Conservation (phyloP, 2,888 invertebrate species). For the Mythimna pallens region DNA sequence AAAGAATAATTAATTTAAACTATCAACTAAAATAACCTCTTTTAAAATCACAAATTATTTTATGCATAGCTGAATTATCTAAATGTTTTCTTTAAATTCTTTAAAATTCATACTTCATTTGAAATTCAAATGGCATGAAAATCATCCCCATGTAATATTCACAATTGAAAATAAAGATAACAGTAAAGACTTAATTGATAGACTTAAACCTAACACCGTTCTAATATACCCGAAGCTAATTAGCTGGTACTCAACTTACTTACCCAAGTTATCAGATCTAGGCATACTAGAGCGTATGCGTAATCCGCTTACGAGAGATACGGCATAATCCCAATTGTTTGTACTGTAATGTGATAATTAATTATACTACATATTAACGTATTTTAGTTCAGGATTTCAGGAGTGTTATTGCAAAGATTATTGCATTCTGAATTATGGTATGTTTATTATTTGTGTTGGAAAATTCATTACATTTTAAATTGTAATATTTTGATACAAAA, state of each 20-base stretch:
- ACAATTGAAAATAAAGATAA: neutral
- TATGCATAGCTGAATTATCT: too few species aligned
- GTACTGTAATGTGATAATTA: constrained; percentile 18
- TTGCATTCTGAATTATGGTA: neutral
- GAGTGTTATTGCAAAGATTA: neutral
- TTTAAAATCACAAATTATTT: too few species aligned
- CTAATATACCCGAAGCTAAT: constrained; percentile 17
- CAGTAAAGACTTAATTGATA: neutral
- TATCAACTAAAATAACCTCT: too few species aligned
- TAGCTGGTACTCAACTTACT: constrained; percentile 14
- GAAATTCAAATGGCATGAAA: neutral
- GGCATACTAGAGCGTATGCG: constrained; percentile 15
- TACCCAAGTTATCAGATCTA: constrained; percentile 23
- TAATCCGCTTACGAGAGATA: constrained; percentile 48
- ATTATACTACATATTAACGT: constrained; percentile 10
- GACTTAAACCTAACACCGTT: neutral
- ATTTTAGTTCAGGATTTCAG: constrained; percentile 1
- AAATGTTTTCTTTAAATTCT: too few species aligned
- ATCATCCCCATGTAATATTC: neutral
- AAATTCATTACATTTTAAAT: neutral
- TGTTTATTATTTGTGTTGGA: neutral
- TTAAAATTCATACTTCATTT: neutral
- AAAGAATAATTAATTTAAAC: too few species aligned
- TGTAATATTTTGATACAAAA: neutral
- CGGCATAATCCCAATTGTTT: constrained; percentile 24